A percentile compares a stretch with the other conserved stretches of the same genome.
Evolutionary conservation across 2,113 vertebrate genomes (phyloP).

Genomic region (Typhlomys cinereus): DNA sequence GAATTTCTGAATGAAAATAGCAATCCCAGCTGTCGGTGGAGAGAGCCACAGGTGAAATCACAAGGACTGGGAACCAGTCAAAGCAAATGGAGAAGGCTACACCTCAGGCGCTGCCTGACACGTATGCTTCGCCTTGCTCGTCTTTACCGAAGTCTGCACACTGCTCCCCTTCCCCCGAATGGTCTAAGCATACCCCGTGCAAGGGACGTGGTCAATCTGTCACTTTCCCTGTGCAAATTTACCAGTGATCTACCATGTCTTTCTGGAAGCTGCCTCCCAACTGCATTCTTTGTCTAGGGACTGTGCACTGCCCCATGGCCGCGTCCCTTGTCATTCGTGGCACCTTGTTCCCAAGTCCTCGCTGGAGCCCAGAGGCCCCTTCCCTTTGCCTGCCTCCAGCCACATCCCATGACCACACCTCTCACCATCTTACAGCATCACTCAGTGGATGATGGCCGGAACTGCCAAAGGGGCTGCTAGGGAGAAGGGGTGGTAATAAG

Average conservation of each 20-base stretch:
- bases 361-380: neutral
- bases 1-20: conserved; percentile 66
- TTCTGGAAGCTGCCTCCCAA: neutral
- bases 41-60: conserved; percentile 29
- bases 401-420: neutral
- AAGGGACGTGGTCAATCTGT: neutral
- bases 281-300: neutral
- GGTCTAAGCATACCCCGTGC: neutral
- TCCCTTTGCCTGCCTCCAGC: neutral
- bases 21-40: conserved; percentile 50
- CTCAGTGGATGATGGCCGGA: neutral
- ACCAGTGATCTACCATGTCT: neutral
- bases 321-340: neutral
- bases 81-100: neutral
- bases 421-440: neutral
- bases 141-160: neutral
- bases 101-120: neutral
- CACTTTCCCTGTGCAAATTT: neutral
- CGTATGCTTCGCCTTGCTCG: neutral
- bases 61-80: neutral
- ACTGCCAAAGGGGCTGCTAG: neutral
- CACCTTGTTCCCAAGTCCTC: neutral
- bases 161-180: neutral
- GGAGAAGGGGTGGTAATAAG: neutral
- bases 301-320: neutral